phyloP scores from a whole-genome alignment of 2,113 vertebrate genomes.

The Megaptera novaeangliae region DNA sequence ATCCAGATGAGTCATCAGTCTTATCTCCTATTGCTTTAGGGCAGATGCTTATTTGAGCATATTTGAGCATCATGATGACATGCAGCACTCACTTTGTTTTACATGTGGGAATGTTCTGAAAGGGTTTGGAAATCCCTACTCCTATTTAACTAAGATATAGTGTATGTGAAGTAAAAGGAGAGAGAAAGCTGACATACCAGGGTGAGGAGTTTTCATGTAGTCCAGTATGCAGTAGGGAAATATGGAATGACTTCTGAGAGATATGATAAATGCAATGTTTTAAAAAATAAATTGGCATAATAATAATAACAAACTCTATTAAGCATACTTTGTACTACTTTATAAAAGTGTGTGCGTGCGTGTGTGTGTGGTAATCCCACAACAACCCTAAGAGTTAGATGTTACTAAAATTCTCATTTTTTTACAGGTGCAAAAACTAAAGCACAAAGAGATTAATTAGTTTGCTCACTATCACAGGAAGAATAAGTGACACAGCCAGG shows the following conservation, averaged over 20 bases:
- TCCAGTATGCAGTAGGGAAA: not conserved
- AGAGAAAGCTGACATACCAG: not conserved
- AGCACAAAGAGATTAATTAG: not conserved
- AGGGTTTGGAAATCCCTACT: not conserved
- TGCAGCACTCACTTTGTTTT: not conserved
- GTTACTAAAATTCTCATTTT: not conserved
- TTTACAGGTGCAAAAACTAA: not conserved
- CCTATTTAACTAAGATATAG: not conserved
- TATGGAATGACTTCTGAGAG: not conserved
- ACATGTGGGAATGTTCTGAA: not conserved
- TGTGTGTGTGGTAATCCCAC: not conserved
- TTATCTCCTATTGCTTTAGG: not conserved
- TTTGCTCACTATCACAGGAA: not conserved
- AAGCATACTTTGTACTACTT: not conserved
- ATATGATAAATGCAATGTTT: not conserved
- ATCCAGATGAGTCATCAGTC: constrained; percentile 75
- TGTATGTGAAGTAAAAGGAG: not conserved
- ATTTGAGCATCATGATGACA: not conserved
- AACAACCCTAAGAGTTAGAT: not conserved
- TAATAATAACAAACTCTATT: not conserved
- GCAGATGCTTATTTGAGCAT: not conserved
- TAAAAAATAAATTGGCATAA: not conserved
- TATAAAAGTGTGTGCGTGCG: not conserved
- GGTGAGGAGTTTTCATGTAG: not conserved
- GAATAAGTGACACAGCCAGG: not conserved